Evolutionary conservation across 2,797 vertebrate genomes (phyloP), one percentile per base, ranked within the genome.

Genomic region (Eulemur coronatus): DNA sequence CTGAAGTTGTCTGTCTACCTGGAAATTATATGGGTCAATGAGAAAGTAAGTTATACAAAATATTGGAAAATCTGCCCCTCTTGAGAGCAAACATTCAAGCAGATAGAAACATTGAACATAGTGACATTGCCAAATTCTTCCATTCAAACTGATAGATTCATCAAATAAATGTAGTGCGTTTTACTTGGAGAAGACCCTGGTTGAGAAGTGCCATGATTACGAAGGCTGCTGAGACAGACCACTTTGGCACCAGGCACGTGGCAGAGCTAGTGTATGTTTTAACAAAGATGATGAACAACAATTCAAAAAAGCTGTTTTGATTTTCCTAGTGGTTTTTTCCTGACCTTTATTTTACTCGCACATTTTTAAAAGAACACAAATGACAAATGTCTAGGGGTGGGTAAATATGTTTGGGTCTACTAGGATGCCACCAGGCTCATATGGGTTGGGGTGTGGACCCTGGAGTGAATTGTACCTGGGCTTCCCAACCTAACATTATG

Each of bases 201-300:
- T 85, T 89, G 90, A 91, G 84, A 97, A 96, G 85, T 97, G 97
- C 95, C 91, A 55, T 96, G 92, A 98, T 98, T 96, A 87, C 89
- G 89, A 93, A 70, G 86, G 90, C 67, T 94, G 82, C 72, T 41
- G 96, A 57, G 55, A 24, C 24, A 94, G 96, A 97, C 91, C 96
- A 80, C 92, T 95, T 93, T 95, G 86, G 86, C 90, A 97, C 84
- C 97, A 97, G 97, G 95, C 22, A 18, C 33, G 97, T 94, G 82
- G 89, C 63, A 67, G 72, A 55, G 14, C 95, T 96, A 94, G 97
- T 95, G 95, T 96, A 94, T 93, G 46, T 15, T 33, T 87, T 84
- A 65, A 69, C 67, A 86, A 91, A 97, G 94, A 80, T 97, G 97
- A 98, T 98, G 97, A 97, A n/a, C 33, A 46, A 97, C 89, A 95